Base-by-base conservation (phyloP, 2,888 invertebrate genomes). In the Marronus borbonicus region DNA sequence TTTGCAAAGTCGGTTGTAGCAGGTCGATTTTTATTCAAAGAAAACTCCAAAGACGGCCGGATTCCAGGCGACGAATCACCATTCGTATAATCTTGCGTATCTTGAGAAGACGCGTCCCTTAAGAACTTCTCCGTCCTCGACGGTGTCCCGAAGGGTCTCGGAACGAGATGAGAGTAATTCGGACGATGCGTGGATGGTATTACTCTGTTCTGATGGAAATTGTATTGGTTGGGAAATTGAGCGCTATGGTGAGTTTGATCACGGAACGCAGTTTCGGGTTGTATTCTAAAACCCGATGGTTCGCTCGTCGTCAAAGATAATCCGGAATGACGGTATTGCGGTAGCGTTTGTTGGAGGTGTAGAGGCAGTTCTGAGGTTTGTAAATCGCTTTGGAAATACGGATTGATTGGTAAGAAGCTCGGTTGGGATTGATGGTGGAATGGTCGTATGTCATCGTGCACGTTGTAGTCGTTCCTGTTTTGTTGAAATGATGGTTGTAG, bases 61-160 rank as follows among this genome's bases (percentile, higher is more conserved):
- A 83, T 91, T 49, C 79, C 78, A 8, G 79, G 76, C 1, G 83
- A 80, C 39, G 20, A 58, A 8, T 78, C 80, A 50, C 83, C 60
- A 24, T 44, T 74, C 3, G 39, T 60, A 28, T 74, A 74, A 74
- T 74, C 72, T 50, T 83, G 81, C 49, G 81, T 83, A 74, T 74
- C 72, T 50, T 83, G 81, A 49, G 68, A 8, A 20, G 92, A 92
- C 65, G 92, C 91, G 88, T 92, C 91, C 8, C 92, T 92, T 78
- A 92, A 86, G 86, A 92, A 92, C 58, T 91, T 91, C 89, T 92
- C 92, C 31, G 91, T 91, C 85, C 92, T 91, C 2, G 92, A 91
- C 14, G 92, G 92, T 83, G 92, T 90, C 70, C 28, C 49, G 68
- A 89, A 88, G n/a, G 90, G 90, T 84, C 91, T 92, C 82, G 85